Base-by-base conservation (phyloP, 2,797 vertebrate genomes). In the Parotocinclus haroldoi region DNA sequence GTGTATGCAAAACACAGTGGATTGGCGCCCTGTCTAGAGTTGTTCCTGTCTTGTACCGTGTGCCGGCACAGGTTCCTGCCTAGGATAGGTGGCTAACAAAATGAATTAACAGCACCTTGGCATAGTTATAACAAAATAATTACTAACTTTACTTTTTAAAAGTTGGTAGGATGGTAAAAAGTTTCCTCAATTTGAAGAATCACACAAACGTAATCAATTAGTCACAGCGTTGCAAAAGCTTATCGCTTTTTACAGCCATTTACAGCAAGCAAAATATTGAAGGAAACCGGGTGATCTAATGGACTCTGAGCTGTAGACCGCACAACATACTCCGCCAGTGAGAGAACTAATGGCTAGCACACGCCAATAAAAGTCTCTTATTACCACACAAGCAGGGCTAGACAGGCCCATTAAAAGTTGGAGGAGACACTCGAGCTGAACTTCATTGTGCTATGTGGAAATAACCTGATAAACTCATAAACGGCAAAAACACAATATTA, bases 321-420 rank as follows among this genome's bases (percentile, higher is more conserved):
- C 70, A 72, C 10, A 42, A 67, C 70, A 67, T 67, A 72, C 70
- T 60, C 51, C 70, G 64, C 70, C 70, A 52, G 70, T 72, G 70
- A 72, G 63, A 55, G 70, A 72, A 67, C 53, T 72, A 72, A 72
- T 72, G 53, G 58, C 64, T 72, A 72, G 64, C 70, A 63, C 64
- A 72, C 58, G 40, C 70, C 64, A 62, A 58, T 57, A 51, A 66
- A 67, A 66, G 63, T 72, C 51, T 72, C 64, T 63, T 63, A 67
- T 72, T 67, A 72, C 70, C 19, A 52, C 53, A 65, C 62, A 64
- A 59, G 63, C 58, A 1, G 38, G 39, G 39, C 70, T 62, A 67
- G 58, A 66, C 65, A 38, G 45, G 57, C 48, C 52, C 39, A 66
- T 67, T 67, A 66, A 62, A 44, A 56, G 17, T 45, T 57, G 12